These are phyloP conservation scores for Cyrtorhinus lividipennis DNA, from an alignment of 1,140 invertebrate species.

Conservation along the genomic window DNA sequence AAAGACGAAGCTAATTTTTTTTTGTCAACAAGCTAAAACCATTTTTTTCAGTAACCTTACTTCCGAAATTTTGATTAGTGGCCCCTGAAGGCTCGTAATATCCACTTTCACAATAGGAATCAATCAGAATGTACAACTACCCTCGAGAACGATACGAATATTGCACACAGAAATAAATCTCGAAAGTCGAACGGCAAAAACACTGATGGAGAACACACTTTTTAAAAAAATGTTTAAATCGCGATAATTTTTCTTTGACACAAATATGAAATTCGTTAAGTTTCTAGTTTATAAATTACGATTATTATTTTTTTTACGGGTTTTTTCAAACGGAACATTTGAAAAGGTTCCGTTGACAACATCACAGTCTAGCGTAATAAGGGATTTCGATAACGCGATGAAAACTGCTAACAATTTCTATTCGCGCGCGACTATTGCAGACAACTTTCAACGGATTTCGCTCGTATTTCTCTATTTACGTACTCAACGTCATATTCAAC, in stretches of 20 bases:
- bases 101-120: neutral
- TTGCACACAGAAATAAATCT: too few species aligned
- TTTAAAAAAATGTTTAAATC: neutral
- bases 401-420: neutral
- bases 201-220: neutral
- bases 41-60: neutral
- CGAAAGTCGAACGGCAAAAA: too few species aligned
- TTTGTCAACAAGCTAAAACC: conserved; percentile 4
- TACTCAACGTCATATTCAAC: neutral
- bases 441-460: neutral
- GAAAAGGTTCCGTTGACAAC: neutral
- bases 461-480: neutral
- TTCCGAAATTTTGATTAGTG: neutral
- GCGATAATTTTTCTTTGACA: neutral
- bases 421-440: too few species aligned
- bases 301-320: neutral
- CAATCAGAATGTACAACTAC: neutral
- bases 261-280: neutral
- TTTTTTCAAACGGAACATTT: neutral
- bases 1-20: conserved; percentile 4
- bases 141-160: too few species aligned
- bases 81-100: neutral
- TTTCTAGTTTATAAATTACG: too few species aligned
- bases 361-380: neutral
- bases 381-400: neutral